These are phyloP conservation scores for Regulus satrapa DNA, from an alignment of 2,113 vertebrate species.

Conservation along the genomic window DNA sequence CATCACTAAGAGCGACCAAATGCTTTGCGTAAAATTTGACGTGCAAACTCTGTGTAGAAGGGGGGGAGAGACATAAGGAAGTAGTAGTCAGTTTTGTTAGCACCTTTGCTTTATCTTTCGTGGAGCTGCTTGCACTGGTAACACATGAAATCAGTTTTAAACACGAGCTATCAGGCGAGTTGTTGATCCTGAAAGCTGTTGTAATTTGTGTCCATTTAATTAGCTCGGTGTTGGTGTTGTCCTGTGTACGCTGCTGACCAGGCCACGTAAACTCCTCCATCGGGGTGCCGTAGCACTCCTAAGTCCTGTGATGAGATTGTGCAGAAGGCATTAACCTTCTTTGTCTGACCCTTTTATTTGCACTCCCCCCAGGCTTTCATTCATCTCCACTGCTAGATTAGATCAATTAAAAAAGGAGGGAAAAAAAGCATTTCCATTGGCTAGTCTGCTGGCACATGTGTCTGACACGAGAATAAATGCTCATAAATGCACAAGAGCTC, in stretches of 20 bases:
- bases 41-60: background rate
- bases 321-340: conserved; percentile 59
- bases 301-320: conserved; percentile 42
- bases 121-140: background rate
- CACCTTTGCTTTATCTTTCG: background rate
- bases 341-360: conserved; percentile 52
- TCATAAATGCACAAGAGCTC: background rate
- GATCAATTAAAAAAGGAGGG: conserved; percentile 29
- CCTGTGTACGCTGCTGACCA: conserved; percentile 17
- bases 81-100: background rate
- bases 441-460: background rate
- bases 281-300: background rate
- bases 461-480: conserved; percentile 3
- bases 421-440: background rate
- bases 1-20: background rate
- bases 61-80: background rate
- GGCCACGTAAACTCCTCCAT: background rate
- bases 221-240: conserved; percentile 61
- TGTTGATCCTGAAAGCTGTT: conserved; percentile 49
- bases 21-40: background rate
- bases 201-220: conserved; percentile 70
- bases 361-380: background rate
- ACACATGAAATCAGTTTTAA: background rate
- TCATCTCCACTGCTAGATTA: conserved; percentile 4
- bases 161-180: background rate